Evolutionary conservation across 1,140 invertebrate genomes (phyloP), one percentile per base, ranked within the genome.

Genomic region (Anoplolepis gracilipes): DNA sequence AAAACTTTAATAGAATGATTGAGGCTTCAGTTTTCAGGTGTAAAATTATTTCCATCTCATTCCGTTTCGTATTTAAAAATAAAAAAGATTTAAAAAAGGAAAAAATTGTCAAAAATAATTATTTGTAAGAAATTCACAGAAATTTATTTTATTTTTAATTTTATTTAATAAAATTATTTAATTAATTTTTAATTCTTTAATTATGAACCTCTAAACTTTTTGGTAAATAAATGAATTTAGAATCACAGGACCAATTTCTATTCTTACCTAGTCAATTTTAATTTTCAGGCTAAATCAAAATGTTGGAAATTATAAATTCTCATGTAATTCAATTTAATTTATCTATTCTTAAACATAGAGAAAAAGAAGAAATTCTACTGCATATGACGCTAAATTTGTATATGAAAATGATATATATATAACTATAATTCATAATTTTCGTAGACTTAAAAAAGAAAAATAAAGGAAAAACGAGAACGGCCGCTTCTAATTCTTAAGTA

Each of bases 251-350:
- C 10, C 42, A 70, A 22, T 70, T 70, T 53, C 13, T 19, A 25
- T 55, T 49, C 4, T 5, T 69, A 46, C 53, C 42, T 19, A 49
- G 5, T 69, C 4, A 33, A n/a, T 30, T 72, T 53, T 33, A 73
- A 22, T 33, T 33, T 33, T 42, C 1, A 16, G 13, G 0, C n/a
- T 39, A 22, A 1, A 13, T 39, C 11, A 46, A 13, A 2, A 61
- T n/a, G 25, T 78, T 39, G n/a, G 59, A 1, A 67, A 70, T 67
- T 78, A 22, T 33, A 53, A 77, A 53, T 19, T 22, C 25, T 1
- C 6, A 13, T 36, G 16, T 3, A 8, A 33, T 78, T 78, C 30
- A 46, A 30, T 53, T 10, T 7, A 77, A 64, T 49, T 67, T 25
- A 7, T 49, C 16, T 33, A 57, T 73, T 73, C 13, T 55, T 22